Base-by-base conservation (phyloP, 2,113 vertebrate genomes). In the Mirza zaza region DNA sequence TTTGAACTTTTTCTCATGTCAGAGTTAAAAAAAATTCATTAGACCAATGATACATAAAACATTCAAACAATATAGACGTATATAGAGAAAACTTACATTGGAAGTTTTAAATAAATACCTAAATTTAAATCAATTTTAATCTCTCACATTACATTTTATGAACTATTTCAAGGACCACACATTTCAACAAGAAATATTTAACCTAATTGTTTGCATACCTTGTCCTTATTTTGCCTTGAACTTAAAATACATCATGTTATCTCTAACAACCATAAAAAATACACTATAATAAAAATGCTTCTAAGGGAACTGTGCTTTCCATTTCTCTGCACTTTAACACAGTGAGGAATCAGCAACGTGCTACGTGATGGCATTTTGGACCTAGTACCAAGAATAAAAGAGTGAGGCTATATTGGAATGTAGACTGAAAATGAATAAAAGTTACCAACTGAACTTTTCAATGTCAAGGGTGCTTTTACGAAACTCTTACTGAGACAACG, bases 401-500 rank as follows among this genome's bases (percentile, higher is more conserved):
- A 79, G 61, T 55, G 83, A 87, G 39, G 45, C 36, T 77, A 6
- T 48, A 8, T 0, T 83, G 88, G 61, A 91, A 79, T 48, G 57
- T n/a, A 32, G 90, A 48, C 77, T 52, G 4, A 57, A 75, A 87
- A 32, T 67, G 84, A 92, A 76, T 70, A 36, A 88, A 92, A n/a
- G 45, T 18, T 29, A 50, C 27, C 27, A 5, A 25, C 0, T 71
- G 50, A 93, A 83, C 29, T 65, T 61, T 92, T 92, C 63, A 89
- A n/a, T 95, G 76, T 91, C 71, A 73, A 27, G 89, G 63, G 36
- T 42, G 48, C n/a, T 91, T 97, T 87, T 63, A 95, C 90, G 75
- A 11, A 50, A 94, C 52, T 42, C 84, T 94, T 70, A 96, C 52
- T 61, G 63, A 96, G 84, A 97, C 12, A 75, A 3, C 68, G 23